Conservation (phyloP, 1,140 invertebrate genomes). For the Ips nitidus region DNA sequence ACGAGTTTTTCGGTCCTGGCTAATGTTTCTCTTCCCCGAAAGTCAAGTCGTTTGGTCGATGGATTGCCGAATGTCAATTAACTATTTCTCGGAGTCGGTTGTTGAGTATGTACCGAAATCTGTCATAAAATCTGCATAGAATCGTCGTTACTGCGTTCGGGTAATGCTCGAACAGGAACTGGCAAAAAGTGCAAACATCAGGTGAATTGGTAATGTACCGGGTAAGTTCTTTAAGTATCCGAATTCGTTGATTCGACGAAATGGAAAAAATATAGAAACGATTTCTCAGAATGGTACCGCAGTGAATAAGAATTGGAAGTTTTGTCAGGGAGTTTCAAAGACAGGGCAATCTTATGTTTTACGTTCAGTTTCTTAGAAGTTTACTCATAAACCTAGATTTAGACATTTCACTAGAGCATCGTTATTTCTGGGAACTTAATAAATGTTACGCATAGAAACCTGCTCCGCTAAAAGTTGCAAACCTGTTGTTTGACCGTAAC, state of each 20-base stretch:
- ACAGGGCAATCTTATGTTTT: no score
- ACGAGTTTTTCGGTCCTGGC: slow-evolving; percentile 31
- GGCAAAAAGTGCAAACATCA: slow-evolving; percentile 22
- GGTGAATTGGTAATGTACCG: slow-evolving; percentile 29
- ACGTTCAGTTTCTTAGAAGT: no score
- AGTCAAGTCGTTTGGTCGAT: slow-evolving; percentile 11
- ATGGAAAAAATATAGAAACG: slow-evolving; percentile 1
- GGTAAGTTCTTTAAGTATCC: slow-evolving; percentile 11
- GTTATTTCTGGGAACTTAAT: no score
- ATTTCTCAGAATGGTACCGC: not conserved
- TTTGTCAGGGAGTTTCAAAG: no score
- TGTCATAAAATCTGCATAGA: slow-evolving; percentile 36
- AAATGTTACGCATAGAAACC: no score
- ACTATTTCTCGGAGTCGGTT: slow-evolving; percentile 29
- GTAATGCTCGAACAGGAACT: slow-evolving; percentile 18
- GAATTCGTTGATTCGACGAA: slow-evolving; percentile 19
- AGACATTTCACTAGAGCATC: no score
- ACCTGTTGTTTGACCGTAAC: no score
- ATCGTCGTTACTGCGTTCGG: slow-evolving; percentile 28
- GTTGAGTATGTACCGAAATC: slow-evolving; percentile 21
- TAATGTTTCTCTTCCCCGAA: slow-evolving; percentile 33
- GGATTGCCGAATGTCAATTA: slow-evolving; percentile 35
- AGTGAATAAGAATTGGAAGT: no score
- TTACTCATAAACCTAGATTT: no score
- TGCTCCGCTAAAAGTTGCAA: no score